Conservation (phyloP, 2,888 invertebrate genomes). For the Andrena fulva region DNA sequence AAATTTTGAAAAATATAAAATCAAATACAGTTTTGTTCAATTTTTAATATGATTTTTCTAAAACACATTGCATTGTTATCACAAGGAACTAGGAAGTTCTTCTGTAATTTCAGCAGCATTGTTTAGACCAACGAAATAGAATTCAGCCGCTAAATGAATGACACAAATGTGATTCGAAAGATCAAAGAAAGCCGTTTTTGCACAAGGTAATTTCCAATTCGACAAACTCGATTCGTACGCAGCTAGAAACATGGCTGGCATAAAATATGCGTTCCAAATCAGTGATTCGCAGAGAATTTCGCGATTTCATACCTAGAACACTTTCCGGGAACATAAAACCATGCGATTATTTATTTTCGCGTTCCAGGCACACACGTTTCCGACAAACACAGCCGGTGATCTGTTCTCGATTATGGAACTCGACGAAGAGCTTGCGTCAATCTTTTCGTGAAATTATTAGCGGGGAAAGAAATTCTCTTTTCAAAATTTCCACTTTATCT, state of each 20-base stretch:
- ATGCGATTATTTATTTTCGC: slow-evolving; percentile 50
- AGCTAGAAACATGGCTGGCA: neutral
- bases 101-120: too few relatives aligned
- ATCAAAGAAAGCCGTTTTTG: neutral
- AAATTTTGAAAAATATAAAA: too few relatives aligned
- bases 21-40: too few relatives aligned
- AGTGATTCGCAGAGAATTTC: slow-evolving; percentile 31
- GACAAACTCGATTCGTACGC: neutral
- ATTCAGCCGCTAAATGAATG: neutral
- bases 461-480: neutral
- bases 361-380: slow-evolving; percentile 11
- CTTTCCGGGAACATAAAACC: slow-evolving; percentile 36
- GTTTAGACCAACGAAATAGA: neutral
- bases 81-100: too few relatives aligned
- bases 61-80: too few relatives aligned
- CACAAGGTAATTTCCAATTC: neutral
- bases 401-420: slow-evolving; percentile 12
- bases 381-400: slow-evolving; percentile 4
- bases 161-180: neutral
- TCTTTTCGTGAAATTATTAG: slow-evolving; percentile 8
- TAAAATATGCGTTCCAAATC: slow-evolving; percentile 24
- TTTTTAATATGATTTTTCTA: too few relatives aligned
- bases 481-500: too few relatives aligned
- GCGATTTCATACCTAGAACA: slow-evolving; percentile 28
- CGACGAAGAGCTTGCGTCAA: slow-evolving; percentile 11